phyloP scores from a whole-genome alignment of 1,140 invertebrate genomes.

The Andrena cerasifolii region DNA sequence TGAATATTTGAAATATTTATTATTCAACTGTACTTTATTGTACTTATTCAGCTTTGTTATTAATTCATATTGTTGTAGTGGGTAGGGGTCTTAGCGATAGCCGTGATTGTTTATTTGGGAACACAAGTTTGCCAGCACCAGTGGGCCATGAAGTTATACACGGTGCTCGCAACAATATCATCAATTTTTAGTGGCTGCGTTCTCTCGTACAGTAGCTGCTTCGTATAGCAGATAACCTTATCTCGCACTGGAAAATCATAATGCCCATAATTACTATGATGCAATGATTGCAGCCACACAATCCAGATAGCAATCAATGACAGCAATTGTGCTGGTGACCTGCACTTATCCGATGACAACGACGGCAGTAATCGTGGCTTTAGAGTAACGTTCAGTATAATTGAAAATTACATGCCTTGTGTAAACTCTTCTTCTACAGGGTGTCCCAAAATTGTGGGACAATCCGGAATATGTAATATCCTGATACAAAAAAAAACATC shows the following conservation, averaged over 20 bases:
- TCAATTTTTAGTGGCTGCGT: not conserved
- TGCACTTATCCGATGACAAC: slow-evolving; percentile 8
- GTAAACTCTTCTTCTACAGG: not conserved
- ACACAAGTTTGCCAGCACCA: too few relatives aligned
- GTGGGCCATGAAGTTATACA: too few relatives aligned
- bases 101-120: too few relatives aligned
- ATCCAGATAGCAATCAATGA: slow-evolving; percentile 22
- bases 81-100: too few relatives aligned
- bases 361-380: not conserved
- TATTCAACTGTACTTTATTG: too few relatives aligned
- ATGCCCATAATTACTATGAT: slow-evolving; percentile 1
- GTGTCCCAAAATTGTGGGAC: too few relatives aligned
- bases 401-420: not conserved
- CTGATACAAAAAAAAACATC: too few relatives aligned
- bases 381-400: not conserved
- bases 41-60: too few relatives aligned
- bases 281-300: slow-evolving; percentile 10
- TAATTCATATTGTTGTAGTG: too few relatives aligned
- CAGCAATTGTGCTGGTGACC: not conserved
- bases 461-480: too few relatives aligned
- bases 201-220: not conserved
- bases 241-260: not conserved
- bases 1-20: too few relatives aligned
- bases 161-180: too few relatives aligned
- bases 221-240: not conserved